Evolutionary conservation across 2,113 vertebrate species (phyloP).

Genomic region (Felis chaus): DNA sequence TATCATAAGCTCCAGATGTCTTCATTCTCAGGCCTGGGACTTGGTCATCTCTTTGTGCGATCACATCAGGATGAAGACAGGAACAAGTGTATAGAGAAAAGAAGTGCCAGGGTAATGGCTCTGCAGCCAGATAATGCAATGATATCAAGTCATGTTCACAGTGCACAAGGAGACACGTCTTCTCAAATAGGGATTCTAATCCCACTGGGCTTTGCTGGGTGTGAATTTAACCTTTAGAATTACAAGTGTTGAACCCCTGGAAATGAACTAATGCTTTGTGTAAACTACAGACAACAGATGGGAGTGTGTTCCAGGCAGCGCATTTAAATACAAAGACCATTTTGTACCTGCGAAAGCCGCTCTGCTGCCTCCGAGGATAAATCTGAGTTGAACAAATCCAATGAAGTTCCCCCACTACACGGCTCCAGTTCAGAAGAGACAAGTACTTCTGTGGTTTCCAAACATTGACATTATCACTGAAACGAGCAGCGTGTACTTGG

Average conservation of each 20-base stretch:
- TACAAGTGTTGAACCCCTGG: slow-evolving; percentile 56
- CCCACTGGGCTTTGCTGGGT: slow-evolving; percentile 35
- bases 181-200: slow-evolving; percentile 71
- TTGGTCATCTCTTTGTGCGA: slow-evolving; percentile 50
- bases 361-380: slow-evolving; percentile 37
- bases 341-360: slow-evolving; percentile 50
- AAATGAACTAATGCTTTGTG: slow-evolving; percentile 75
- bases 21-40: slow-evolving; percentile 57
- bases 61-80: background rate
- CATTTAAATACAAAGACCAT: slow-evolving; percentile 73
- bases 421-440: background rate
- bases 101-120: slow-evolving; percentile 37
- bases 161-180: slow-evolving; percentile 55
- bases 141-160: slow-evolving; percentile 41
- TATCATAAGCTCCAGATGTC: slow-evolving; percentile 69
- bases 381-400: slow-evolving; percentile 56
- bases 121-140: slow-evolving; percentile 36
- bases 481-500: background rate
- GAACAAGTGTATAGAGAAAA: slow-evolving; percentile 50
- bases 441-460: background rate
- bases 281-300: slow-evolving; percentile 77
- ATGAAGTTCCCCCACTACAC: background rate
- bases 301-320: slow-evolving; percentile 47
- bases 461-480: slow-evolving; percentile 5
- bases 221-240: slow-evolving; percentile 77